Evolutionary conservation across 1,140 invertebrate genomes (phyloP), one percentile per base, ranked within the genome.

Genomic region (Temnothorax longispinosus): DNA sequence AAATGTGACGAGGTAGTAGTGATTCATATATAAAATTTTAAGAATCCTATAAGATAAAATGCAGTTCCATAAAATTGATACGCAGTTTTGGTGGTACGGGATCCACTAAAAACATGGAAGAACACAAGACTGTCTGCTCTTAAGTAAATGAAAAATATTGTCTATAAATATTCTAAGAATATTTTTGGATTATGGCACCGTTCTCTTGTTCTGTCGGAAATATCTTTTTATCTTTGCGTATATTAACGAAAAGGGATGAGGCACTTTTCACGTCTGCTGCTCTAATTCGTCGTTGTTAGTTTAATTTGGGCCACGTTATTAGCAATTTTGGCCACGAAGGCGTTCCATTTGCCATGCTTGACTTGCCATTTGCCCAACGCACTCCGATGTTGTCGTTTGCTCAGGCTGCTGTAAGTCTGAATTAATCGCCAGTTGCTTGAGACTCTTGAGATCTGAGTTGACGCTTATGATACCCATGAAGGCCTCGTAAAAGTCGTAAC

Each of bases 401-500:
- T 84, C 86, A 96, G 78, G 11, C 92, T 92, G 72, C 95, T 96
- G 76, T 97, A 98, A 81, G 95, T 93, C 4, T 0, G 98, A 98
- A 93, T 99, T 98, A 0, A 97, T 91, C 0, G 97, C 97, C 8
- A 98, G 94, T 91, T 97, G 96, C 92, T 99, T 99, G 4, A 99
- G 95, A 47, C 98, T 94, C 64, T 96, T 96, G 44, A 99, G 93
- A 87, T 98, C 98, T 1, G 97, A 95, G 15, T 96, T 95, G 18
- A 95, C 94, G 8, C 97, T 97, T 64, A 97, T 97, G 11, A 98
- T 96, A 0, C 96, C 98, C 94, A 98, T 96, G 88, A 98, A 98
- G 0, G 97, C 97, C 71, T 97, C 96, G 91, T 98, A 99, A 86
- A 97, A 98, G 91, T 99, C 98, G 88, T 98, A 97, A 21, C 97